Percentiles rank a stretch among this genome's conserved stretches.
Evolutionary conservation across 2,113 vertebrate genomes (phyloP).

Genomic region (Corynorhinus townsendii): DNA sequence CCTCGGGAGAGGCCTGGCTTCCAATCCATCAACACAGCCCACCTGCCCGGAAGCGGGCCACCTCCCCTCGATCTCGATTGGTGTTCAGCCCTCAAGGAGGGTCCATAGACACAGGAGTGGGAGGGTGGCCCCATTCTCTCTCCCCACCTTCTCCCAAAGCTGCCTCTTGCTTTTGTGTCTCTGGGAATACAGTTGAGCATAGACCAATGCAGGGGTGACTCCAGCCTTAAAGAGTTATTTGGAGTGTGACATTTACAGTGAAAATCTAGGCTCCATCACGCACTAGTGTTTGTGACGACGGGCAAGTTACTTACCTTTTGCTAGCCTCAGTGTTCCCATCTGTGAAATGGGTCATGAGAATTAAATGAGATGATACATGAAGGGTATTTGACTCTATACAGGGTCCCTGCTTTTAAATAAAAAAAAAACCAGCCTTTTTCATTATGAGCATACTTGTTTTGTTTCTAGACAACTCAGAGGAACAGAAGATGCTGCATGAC

Average conservation of each 20-base stretch:
- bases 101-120: background rate
- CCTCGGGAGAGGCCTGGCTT: background rate
- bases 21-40: background rate
- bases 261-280: background rate
- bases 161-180: background rate
- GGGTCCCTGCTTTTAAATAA: background rate
- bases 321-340: background rate
- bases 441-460: conserved; percentile 16
- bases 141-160: background rate
- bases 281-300: background rate
- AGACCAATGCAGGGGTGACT: too few relatives aligned
- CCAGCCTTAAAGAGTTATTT: background rate
- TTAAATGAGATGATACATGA: background rate
- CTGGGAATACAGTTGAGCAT: background rate
- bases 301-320: too few relatives aligned
- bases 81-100: background rate
- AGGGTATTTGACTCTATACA: background rate
- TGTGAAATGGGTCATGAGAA: background rate
- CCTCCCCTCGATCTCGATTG: background rate
- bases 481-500: background rate
- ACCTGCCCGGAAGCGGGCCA: rapidly evolving
- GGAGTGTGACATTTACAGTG: background rate
- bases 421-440: background rate
- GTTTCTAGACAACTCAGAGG: background rate
- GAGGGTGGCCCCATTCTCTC: background rate